These are phyloP conservation scores for Drosophila jambulina DNA, from an alignment of 1,140 invertebrate species.

Conservation along the genomic window DNA sequence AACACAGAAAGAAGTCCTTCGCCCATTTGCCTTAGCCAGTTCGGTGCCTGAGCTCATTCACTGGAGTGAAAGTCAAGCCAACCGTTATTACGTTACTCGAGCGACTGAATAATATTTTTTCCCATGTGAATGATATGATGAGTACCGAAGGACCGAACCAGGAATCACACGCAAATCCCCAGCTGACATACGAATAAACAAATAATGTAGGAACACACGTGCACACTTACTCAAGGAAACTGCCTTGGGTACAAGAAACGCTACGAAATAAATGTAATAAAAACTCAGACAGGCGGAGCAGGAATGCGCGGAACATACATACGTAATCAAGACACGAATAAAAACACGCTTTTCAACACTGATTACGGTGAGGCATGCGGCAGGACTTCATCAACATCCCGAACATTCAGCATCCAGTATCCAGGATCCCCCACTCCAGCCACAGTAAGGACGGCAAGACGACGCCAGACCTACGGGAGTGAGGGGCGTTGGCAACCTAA, in stretches of 20 bases:
- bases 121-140: constrained; percentile 62
- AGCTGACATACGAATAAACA: constrained; percentile 43
- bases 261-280: constrained; percentile 68
- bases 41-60: constrained; percentile 30
- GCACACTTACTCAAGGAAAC: constrained; percentile 23
- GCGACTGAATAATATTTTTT: constrained; percentile 22
- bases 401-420: constrained; percentile 1
- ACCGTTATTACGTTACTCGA: constrained; percentile 18
- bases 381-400: constrained; percentile 59
- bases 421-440: not conserved
- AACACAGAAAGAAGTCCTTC: constrained; percentile 69
- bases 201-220: constrained; percentile 33
- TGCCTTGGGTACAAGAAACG: constrained; percentile 42
- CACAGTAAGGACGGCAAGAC: constrained; percentile 33
- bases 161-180: constrained; percentile 50
- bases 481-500: constrained; percentile 22
- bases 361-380: constrained; percentile 63
- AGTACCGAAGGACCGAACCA: constrained; percentile 20
- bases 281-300: constrained; percentile 46
- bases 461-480: constrained; percentile 22
- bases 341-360: constrained; percentile 67
- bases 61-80: constrained; percentile 10
- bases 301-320: constrained; percentile 20
- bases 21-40: constrained; percentile 1
- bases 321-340: constrained; percentile 45